Evolutionary conservation across 2,797 vertebrate species (phyloP), one percentile per base, ranked within the genome.

Genomic region (Neosilurus hyrtlii): DNA sequence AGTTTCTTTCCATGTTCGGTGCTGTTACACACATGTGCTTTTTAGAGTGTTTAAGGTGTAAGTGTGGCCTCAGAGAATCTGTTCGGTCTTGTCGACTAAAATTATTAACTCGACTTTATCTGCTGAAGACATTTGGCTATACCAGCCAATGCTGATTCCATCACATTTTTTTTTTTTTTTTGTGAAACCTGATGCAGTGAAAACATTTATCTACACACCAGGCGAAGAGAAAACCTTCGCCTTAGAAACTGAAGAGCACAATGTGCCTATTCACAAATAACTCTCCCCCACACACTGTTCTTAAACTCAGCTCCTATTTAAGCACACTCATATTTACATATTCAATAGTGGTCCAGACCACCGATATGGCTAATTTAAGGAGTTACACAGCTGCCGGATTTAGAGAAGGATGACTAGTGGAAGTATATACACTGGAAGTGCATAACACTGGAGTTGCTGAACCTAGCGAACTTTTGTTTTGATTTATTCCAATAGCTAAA

Each of bases 181-280:
- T 72, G 76, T 73, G 87, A 83, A 88, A 89, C 83, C 66, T 12
- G 86, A 87, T 87, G 85, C 88, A 83, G 71, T 62, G 76, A 87
- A 85, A 89, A 89, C 87, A 89, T 89, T 88, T 88, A 85, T 89
- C 84, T 86, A 85, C 81, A 79, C 72, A 85, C 79, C 63, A 77
- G 75, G 86, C 86, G 65, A 72, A 83, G 57, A 82, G 87, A 83
- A 84, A 88, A 76, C 67, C 86, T 80, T 81, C 86, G 84, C 70
- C 65, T 70, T 72, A 84, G 82, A 87, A 86, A 82, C 76, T 22
- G 49, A 74, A 79, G 83, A 81, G 76, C 86, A 88, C 86, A 89
- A 85, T 88, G 86, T 75, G 30, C 79, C 86, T 85, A 88, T 89
- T 89, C 86, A 89, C 80, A 85, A 88, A 86, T 85, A 86, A 51